Conservation (phyloP, 2,797 vertebrate species). For the Typhlichthys subterraneus region DNA sequence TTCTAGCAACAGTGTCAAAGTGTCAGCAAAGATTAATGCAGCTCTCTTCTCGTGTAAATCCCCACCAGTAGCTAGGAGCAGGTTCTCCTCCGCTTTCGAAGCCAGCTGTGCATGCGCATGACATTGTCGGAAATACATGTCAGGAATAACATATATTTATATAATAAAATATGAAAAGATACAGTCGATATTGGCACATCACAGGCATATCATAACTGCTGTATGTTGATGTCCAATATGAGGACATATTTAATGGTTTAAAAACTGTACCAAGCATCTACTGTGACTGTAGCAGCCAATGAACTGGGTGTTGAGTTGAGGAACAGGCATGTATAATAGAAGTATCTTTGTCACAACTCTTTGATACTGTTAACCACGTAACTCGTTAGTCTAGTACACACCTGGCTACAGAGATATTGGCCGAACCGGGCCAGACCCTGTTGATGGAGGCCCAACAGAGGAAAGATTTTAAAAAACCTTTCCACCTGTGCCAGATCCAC, state of each 20-base stretch:
- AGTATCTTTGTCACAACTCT: not conserved
- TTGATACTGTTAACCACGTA: not conserved
- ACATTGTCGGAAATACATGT: not conserved
- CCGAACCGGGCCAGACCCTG: conserved; percentile 95
- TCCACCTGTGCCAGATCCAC: conserved; percentile 93
- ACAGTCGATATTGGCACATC: no score
- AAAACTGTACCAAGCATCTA: no score
- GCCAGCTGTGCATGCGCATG: conserved; percentile 80
- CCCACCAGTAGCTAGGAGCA: conserved; percentile 86
- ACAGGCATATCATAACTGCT: no score
- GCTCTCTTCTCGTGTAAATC: conserved; percentile 90
- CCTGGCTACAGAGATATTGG: conserved; percentile 94
- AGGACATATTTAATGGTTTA: no score
- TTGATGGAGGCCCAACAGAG: conserved; percentile 92
- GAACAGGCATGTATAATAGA: not conserved
- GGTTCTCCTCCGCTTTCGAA: conserved; percentile 93
- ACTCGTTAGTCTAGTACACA: conserved; percentile 52
- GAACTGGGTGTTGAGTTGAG: not conserved
- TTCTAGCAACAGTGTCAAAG: conserved; percentile 93
- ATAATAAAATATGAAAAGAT: no score
- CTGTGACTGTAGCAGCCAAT: no score
- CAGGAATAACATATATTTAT: not conserved
- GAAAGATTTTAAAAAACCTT: conserved; percentile 98
- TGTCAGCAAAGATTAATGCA: conserved; percentile 91
- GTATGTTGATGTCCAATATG: no score